These are phyloP conservation scores for Ondatra zibethicus DNA, from an alignment of 2,113 vertebrate genomes.

Conservation along the genomic window DNA sequence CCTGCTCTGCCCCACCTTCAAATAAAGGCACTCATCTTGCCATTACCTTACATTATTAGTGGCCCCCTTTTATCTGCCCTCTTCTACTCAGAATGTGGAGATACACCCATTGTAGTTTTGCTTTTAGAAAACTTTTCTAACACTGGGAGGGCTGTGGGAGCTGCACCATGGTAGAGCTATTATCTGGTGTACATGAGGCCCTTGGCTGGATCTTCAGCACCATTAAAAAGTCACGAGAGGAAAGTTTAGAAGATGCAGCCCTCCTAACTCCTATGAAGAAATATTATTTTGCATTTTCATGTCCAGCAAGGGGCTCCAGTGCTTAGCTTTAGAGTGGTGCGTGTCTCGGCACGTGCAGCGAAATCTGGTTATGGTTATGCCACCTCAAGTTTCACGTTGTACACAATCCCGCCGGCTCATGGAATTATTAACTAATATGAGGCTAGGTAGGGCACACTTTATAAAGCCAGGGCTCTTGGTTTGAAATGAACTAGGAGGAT, in stretches of 20 bases:
- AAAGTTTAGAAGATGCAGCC: neutral
- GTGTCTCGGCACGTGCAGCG: neutral
- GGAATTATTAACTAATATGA: neutral
- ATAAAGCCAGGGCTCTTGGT: neutral
- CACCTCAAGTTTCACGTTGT: no score
- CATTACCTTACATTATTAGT: no score
- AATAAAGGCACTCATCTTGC: no score
- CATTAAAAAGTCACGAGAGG: neutral
- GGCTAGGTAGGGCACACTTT: neutral
- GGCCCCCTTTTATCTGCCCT: neutral
- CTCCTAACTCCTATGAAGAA: neutral
- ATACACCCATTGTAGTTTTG: neutral
- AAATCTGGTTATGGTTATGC: no score
- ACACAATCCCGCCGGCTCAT: neutral
- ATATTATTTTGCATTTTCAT: neutral
- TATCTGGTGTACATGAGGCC: neutral
- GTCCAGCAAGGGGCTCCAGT: neutral
- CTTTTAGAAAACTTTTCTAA: neutral
- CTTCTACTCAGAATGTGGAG: neutral
- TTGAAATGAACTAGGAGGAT: neutral
- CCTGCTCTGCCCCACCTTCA: neutral
- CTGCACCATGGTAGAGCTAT: neutral
- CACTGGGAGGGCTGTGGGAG: neutral
- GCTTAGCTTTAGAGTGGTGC: neutral
- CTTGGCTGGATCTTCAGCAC: neutral